phyloP scores from a whole-genome alignment of 92 coral and sea anemone genomes.

The Zoanthus sansibaricus region DNA sequence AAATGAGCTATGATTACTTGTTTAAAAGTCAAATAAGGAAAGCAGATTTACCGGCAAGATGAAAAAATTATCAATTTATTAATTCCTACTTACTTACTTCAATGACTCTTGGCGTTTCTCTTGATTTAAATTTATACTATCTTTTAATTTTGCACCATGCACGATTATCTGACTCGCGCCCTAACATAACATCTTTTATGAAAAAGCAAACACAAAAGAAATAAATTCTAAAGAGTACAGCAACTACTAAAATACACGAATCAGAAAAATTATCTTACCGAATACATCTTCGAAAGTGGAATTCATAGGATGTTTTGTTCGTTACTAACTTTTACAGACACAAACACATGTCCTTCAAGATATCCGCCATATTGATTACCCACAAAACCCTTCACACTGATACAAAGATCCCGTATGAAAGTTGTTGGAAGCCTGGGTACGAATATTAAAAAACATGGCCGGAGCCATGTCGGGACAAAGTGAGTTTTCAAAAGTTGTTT shows the following conservation, averaged over 20 bases:
- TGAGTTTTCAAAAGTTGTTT: constrained; percentile 12
- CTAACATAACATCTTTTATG: no score
- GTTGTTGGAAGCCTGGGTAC: not conserved
- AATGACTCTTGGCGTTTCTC: no score
- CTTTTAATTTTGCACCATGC: no score
- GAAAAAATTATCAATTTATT: no score
- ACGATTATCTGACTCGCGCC: no score
- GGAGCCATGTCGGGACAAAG: constrained; percentile 78
- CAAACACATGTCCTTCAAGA: constrained; percentile 47
- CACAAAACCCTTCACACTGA: not conserved
- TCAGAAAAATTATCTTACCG: not conserved
- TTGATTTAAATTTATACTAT: no score
- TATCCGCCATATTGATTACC: constrained; percentile 49
- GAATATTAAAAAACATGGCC: not conserved
- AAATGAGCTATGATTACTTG: no score
- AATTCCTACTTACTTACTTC: no score
- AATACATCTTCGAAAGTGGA: not conserved
- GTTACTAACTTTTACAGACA: constrained; percentile 13
- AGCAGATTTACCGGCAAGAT: no score
- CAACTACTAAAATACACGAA: not conserved
- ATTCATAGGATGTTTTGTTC: not conserved
- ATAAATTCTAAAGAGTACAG: not conserved
- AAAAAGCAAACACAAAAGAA: not conserved
- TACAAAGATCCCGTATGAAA: constrained; percentile 19
- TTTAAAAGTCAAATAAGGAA: no score